A percentile compares a stretch with the other conserved stretches of the same genome.
Evolutionary conservation across 2,113 vertebrate genomes (phyloP).

Genomic region (Pygoscelis adeliae): DNA sequence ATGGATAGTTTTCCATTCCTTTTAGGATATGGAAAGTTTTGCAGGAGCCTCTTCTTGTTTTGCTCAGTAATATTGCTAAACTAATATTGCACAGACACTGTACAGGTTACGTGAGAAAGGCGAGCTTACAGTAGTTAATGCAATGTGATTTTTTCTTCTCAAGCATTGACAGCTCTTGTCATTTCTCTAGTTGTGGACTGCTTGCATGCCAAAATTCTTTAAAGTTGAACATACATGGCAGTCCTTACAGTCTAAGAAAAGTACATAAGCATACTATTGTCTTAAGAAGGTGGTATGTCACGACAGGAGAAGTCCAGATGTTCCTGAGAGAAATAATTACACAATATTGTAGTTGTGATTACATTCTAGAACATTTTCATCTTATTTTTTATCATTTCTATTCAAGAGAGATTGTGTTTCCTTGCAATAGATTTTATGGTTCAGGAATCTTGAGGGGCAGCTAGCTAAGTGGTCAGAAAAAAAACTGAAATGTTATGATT

Average conservation of each 20-base stretch:
- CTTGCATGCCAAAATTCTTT: not conserved
- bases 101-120: not conserved
- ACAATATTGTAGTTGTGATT: not conserved
- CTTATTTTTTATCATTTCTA: not conserved
- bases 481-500: not conserved
- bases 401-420: not conserved
- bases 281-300: not conserved
- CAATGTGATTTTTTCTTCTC: not conserved
- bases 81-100: not conserved
- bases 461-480: not conserved
- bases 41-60: not conserved
- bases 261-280: not conserved
- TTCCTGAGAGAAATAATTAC: not conserved
- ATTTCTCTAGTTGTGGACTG: not conserved
- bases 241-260: not conserved
- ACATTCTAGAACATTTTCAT: not conserved
- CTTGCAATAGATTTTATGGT: not conserved
- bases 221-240: not conserved
- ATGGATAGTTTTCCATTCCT: not conserved
- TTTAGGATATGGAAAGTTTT: not conserved
- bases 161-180: not conserved
- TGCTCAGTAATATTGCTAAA: not conserved
- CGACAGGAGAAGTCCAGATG: not conserved
- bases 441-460: not conserved
- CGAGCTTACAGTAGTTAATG: not conserved